phyloP scores from a whole-genome alignment of 2,797 vertebrate species.

The Anolis apletophallus region DNA sequence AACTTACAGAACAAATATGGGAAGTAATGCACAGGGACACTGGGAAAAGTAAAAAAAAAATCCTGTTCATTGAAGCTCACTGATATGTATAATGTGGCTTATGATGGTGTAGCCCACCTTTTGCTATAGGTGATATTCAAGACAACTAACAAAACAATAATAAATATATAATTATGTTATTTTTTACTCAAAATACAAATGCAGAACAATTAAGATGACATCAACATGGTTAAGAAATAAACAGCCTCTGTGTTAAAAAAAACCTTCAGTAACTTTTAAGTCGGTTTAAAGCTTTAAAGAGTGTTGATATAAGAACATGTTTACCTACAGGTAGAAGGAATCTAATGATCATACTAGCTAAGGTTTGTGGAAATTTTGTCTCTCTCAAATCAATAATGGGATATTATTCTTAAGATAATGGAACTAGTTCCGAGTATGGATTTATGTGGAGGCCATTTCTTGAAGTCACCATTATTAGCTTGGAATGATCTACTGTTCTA shows the following conservation, averaged over 20 bases:
- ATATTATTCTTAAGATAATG: not conserved
- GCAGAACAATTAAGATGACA: not conserved
- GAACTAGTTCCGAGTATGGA: not conserved
- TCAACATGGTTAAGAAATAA: not conserved
- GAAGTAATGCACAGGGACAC: no score
- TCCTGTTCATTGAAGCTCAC: not conserved
- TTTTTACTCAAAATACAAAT: not conserved
- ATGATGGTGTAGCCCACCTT: not conserved
- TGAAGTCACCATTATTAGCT: not conserved
- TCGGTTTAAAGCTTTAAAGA: not conserved
- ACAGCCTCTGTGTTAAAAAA: not conserved
- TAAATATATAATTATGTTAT: not conserved
- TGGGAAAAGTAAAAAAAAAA: no score
- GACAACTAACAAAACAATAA: not conserved
- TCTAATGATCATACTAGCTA: no score
- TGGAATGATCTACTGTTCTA: not conserved
- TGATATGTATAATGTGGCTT: not conserved
- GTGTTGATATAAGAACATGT: no score
- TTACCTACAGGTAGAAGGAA: no score
- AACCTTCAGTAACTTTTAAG: not conserved
- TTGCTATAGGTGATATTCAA: not conserved
- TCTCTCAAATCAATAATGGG: not conserved
- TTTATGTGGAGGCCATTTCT: not conserved
- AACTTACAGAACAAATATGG: no score
- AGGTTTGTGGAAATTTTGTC: not conserved